phyloP scores from a whole-genome alignment of 2,797 vertebrate genomes.

The Malurus leucopterus region DNA sequence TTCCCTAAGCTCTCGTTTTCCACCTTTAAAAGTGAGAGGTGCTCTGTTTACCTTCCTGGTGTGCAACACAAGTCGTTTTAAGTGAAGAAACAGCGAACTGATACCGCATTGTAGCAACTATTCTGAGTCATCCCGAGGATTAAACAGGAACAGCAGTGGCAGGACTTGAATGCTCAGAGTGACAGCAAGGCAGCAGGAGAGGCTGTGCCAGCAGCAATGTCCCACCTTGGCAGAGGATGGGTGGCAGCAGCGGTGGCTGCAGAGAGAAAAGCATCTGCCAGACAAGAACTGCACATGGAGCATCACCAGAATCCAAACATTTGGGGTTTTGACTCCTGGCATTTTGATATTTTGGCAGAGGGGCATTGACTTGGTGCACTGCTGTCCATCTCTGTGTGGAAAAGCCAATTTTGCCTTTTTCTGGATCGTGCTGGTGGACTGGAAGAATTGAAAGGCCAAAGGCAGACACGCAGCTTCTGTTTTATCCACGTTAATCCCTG shows the following conservation, averaged over 20 bases:
- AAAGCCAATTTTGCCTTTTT: neutral
- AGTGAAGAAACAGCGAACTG: neutral
- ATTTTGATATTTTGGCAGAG: neutral
- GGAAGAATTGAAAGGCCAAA: neutral
- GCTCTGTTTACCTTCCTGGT: neutral
- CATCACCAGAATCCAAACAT: neutral
- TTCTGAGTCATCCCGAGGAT: conserved; percentile 6
- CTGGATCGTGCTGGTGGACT: neutral
- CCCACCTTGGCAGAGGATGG: neutral
- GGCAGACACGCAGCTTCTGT: neutral
- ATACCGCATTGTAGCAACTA: neutral
- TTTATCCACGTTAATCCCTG: neutral
- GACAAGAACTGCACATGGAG: neutral
- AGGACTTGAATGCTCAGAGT: neutral
- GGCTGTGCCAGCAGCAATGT: neutral
- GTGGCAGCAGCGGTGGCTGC: neutral
- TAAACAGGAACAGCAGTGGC: neutral
- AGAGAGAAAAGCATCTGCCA: neutral
- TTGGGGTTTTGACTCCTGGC: neutral
- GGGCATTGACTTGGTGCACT: neutral
- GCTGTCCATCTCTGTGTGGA: neutral
- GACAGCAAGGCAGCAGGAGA: neutral
- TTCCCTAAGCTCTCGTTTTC: conserved; percentile 27
- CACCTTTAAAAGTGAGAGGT: neutral
- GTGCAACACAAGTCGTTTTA: neutral